Base-by-base conservation (phyloP, 2,113 vertebrate species). In the Phoenicopterus ruber region DNA sequence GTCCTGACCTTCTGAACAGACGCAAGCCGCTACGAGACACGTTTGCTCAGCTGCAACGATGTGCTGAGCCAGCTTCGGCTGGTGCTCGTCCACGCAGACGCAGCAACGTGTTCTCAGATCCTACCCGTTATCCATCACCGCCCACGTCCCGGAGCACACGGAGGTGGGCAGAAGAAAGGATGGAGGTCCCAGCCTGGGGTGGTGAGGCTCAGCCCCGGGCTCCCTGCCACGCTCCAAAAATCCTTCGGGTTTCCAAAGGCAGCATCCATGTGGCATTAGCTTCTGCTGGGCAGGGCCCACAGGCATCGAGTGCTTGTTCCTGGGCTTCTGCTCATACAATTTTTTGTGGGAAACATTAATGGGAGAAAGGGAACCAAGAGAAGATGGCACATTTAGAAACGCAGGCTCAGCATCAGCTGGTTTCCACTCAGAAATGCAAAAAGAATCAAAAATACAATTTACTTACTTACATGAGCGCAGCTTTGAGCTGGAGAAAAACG, bases 371-470 rank as follows among this genome's bases (percentile, higher is more conserved):
- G 63, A 32, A 24, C 44, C 26, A 40, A 31, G 31, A 47, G 18
- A 26, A 62, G 34, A 0, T 0, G 7, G 10, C 47, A n/a, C 17
- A 0, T 22, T 52, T 4, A 9, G 21, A 36, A 52, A 50, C 1
- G 7, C 62, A 26, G 28, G 31, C 31, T 73, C 92, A 54, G 88
- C 62, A 34, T 4, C 38, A 17, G 52, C 7, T 2, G 0, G 9
- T 44, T 21, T 15, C 31, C 21, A 6, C 36, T 24, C 62, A 24
- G 46, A 72, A 50, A 10, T 3, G 38, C 24, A 18, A n/a, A 70
- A 80, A 44, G 10, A 47, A 6, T 36, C 22, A 46, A 50, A 85
- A 78, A 34, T 8, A 7, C 47, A 13, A 29, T 18, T 72, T 36
- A 29, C 22, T 72, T 36, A 7, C 2, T 83, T 32, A 9, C 7